Evolutionary conservation across 1,140 invertebrate species (phyloP), one percentile per base, ranked within the genome.

Genomic region (Drosophila lacertosa): DNA sequence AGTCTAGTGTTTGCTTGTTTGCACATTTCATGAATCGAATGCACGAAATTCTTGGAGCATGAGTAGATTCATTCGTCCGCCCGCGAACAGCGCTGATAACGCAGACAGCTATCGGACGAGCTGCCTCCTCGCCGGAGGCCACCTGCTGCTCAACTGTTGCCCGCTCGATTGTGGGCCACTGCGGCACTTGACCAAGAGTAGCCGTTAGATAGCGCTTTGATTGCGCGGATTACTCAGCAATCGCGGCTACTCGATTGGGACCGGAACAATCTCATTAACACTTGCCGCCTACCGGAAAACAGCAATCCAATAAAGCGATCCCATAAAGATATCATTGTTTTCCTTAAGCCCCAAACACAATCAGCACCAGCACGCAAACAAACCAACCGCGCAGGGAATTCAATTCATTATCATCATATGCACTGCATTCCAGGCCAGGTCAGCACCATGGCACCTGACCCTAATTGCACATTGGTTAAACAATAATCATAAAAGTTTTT

Each of bases 1-100:
- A 40, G 40, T 18, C 24, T 2, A 16, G 42, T 57, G 20, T 18
- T 13, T 3, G n/a, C 5, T 29, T 24, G 33, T 39, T 60, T 39
- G 58, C 45, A 18, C 32, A 39, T 48, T 18, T 48, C 4, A 26
- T 24, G 26, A 20, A 22, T 33, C 16, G 20, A 47, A 15, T 48
- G 20, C 26, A 20, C 42, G 15, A n/a, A 15, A 75, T 70, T 35
- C 59, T 48, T 15, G 22, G 9, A 18, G 44, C 59, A 62, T 77
- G 58, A 74, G 60, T 70, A 69, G 51, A 1, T 16, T 26, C 15
- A 0, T 3, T 4, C 5, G 18, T 51, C 33, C n/a, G 45, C 33
- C 10, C 35, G 33, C 24, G 42, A 3, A 7, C 22, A 35, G 0
- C n/a, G 15, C 44, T 16, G 77, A 81, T 80, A 77, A 81, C 59